Percentiles rank a stretch among this genome's conserved stretches.
Evolutionary conservation across 2,888 invertebrate species (phyloP).

Genomic region (Lasioglossum villosulum): DNA sequence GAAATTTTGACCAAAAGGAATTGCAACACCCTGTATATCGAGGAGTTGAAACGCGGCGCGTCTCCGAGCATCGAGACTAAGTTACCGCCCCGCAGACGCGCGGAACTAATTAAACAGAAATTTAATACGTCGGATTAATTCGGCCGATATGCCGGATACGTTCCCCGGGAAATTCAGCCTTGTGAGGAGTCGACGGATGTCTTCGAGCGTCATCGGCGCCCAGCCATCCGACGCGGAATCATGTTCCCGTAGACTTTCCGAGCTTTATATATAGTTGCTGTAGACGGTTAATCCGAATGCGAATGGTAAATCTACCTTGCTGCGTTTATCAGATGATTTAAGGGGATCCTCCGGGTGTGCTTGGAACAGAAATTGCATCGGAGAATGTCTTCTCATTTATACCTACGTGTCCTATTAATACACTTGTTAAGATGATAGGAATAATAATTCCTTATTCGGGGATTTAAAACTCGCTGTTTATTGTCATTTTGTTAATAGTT

Average conservation of each 20-base stretch:
- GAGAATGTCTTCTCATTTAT: background rate
- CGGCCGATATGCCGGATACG: constrained; percentile 47
- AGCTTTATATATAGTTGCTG: constrained; percentile 6
- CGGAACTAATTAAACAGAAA: constrained; percentile 69
- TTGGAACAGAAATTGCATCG: background rate
- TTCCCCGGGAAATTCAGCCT: constrained; percentile 43
- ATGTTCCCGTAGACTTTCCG: background rate
- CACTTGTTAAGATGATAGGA: background rate
- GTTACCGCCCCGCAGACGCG: constrained; percentile 57
- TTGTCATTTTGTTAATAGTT: background rate
- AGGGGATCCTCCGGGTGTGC: background rate
- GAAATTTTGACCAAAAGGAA: background rate
- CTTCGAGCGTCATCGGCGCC: background rate
- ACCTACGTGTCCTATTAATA: too few relatives aligned
- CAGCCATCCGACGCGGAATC: background rate
- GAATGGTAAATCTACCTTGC: background rate
- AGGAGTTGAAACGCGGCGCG: constrained; percentile 21
- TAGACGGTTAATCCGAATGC: background rate
- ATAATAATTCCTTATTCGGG: background rate
- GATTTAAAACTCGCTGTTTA: background rate
- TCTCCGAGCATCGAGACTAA: constrained; percentile 59
- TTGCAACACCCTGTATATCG: constrained; percentile 25
- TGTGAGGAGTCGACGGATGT: constrained; percentile 30
- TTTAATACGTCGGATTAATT: constrained; percentile 69
- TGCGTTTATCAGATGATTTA: background rate